A percentile compares a stretch with the other conserved stretches of the same genome.
phyloP scores from a whole-genome alignment of 2,888 invertebrate species.

The Eristalis tenax region DNA sequence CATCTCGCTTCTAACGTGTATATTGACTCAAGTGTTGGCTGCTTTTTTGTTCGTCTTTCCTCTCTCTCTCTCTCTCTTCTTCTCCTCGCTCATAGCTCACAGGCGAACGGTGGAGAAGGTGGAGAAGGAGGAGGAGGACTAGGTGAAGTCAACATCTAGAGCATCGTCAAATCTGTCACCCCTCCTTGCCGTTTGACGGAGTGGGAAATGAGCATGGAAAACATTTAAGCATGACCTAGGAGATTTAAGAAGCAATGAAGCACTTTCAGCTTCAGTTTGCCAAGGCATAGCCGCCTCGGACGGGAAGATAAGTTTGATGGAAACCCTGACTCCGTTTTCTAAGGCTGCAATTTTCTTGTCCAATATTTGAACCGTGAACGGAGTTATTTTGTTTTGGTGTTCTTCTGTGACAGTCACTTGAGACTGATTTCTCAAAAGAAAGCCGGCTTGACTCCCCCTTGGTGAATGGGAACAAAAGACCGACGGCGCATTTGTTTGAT shows the following conservation, averaged over 20 bases:
- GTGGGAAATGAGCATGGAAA: background rate
- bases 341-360: background rate
- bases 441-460: no score
- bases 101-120: no score
- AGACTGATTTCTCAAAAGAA: background rate
- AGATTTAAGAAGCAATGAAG: background rate
- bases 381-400: background rate
- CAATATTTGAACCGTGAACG: background rate
- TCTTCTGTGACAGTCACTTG: background rate
- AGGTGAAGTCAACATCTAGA: background rate
- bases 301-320: background rate
- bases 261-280: background rate
- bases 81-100: background rate
- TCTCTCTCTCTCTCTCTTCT: background rate
- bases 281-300: no score
- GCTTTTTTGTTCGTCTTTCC: background rate
- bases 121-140: background rate
- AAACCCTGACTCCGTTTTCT: background rate
- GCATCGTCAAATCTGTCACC: background rate
- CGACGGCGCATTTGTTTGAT: no score
- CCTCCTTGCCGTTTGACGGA: background rate
- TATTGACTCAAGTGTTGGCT: background rate
- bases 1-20: background rate
- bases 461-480: no score
- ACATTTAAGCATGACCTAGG: conserved; percentile 3